Conservation (phyloP, 2,113 vertebrate species). For the Barnardius zonarius region DNA sequence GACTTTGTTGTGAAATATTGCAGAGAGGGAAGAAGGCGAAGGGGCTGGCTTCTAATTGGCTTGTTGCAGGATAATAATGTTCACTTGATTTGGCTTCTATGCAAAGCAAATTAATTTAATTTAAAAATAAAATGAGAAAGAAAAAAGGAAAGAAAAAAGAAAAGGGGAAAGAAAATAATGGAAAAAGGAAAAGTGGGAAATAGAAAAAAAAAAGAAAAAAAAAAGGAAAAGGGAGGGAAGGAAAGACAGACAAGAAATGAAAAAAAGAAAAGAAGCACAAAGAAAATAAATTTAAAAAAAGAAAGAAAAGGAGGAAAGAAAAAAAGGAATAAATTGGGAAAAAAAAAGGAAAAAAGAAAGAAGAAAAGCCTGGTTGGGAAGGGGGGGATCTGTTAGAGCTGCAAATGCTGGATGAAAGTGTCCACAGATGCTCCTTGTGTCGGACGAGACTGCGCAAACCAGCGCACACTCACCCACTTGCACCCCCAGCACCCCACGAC, state of each 20-base stretch:
- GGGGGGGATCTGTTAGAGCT: neutral
- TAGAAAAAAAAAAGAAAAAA: neutral
- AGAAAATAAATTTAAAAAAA: neutral
- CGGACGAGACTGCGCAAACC: neutral
- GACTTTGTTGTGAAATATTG: conserved; percentile 29
- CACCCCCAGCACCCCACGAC: neutral
- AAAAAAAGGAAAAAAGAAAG: no score
- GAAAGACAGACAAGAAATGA: neutral
- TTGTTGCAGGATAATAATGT: neutral
- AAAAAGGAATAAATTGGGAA: neutral
- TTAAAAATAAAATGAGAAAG: neutral
- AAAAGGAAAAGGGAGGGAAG: neutral
- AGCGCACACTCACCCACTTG: neutral
- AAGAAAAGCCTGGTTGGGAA: neutral
- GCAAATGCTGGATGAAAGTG: neutral
- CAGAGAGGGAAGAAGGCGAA: neutral
- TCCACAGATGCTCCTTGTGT: neutral
- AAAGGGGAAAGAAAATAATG: neutral
- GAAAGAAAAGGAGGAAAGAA: neutral
- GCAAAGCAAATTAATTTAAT: neutral
- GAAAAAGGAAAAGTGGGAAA: neutral
- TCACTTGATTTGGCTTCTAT: neutral
- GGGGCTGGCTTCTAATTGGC: neutral
- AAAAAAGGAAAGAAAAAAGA: no score
- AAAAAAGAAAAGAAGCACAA: neutral